These are phyloP conservation scores for Lerista edwardsae DNA, from an alignment of 2,797 vertebrate species.

Conservation along the genomic window DNA sequence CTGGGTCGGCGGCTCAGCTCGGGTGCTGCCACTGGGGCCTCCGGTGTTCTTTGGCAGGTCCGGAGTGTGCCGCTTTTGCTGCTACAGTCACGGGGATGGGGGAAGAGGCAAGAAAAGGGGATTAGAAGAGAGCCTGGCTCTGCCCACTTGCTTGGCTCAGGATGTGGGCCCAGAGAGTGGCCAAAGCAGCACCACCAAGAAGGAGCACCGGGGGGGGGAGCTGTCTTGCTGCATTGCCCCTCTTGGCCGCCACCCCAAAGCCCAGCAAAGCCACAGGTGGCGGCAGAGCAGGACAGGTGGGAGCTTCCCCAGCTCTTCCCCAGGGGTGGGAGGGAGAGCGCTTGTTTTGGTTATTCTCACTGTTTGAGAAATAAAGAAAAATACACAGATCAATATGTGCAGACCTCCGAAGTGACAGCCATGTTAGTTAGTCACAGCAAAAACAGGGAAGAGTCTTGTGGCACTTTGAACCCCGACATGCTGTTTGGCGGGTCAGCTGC, in stretches of 20 bases:
- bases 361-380: background rate
- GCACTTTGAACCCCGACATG: too few species aligned
- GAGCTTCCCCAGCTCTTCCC: background rate
- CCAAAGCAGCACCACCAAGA: background rate
- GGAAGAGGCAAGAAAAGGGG: constrained; percentile 34
- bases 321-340: background rate
- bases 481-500: too few species aligned
- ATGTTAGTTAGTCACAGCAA: too few species aligned
- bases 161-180: constrained; percentile 16
- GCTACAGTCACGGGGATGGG: constrained; percentile 68
- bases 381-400: background rate
- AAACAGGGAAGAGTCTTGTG: too few species aligned
- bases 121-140: constrained; percentile 33
- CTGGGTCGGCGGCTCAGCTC: constrained; percentile 56
- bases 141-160: constrained; percentile 15
- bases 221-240: background rate
- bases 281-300: background rate
- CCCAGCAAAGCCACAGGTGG: background rate
- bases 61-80: constrained; percentile 78
- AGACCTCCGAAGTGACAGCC: background rate
- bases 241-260: constrained; percentile 30
- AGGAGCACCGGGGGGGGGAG: rapidly evolving
- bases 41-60: constrained; percentile 73
- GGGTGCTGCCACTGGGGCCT: constrained; percentile 55
- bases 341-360: rapidly evolving